Evolutionary conservation across 2,797 vertebrate genomes (phyloP).

Genomic region (Molossus alvarezi): DNA sequence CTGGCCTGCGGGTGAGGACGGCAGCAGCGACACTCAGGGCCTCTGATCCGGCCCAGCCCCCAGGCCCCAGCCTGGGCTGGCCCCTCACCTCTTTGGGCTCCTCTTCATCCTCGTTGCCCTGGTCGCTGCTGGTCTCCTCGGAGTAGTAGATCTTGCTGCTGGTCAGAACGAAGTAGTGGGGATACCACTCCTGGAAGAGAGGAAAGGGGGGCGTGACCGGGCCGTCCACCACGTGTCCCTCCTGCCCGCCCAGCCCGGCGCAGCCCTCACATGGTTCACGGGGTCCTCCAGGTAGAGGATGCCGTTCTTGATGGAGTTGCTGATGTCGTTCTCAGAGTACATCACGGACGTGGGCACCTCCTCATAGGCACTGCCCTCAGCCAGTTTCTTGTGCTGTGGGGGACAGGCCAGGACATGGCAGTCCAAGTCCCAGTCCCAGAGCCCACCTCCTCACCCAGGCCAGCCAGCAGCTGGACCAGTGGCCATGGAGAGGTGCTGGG

Average conservation of each 20-base stretch:
- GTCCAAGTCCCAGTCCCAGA: neutral
- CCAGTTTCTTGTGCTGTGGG: slow-evolving; percentile 98
- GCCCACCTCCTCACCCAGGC: neutral
- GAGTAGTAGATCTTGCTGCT: slow-evolving; percentile 99
- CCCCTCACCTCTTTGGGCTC: slow-evolving; percentile 97
- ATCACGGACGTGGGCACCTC: slow-evolving; percentile 96
- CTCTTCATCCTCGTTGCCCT: slow-evolving; percentile 98
- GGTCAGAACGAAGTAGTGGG: slow-evolving; percentile 99
- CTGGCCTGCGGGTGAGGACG: slow-evolving; percentile 90
- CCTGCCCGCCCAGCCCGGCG: neutral
- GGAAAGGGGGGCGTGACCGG: neutral
- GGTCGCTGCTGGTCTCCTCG: slow-evolving; percentile 96
- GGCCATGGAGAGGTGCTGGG: neutral
- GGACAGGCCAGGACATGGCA: neutral
- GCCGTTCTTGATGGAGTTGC: slow-evolving; percentile 99
- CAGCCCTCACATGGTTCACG: slow-evolving; percentile 95
- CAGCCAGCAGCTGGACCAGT: accelerated
- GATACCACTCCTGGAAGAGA: slow-evolving; percentile 96
- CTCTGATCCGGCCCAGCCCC: neutral
- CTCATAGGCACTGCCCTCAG: slow-evolving; percentile 98
- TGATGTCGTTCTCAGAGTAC: slow-evolving; percentile 99
- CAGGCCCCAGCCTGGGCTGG: neutral
- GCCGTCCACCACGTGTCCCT: neutral
- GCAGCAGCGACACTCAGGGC: neutral
- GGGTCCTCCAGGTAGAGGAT: slow-evolving; percentile 98